A percentile compares a stretch with the other conserved stretches of the same genome.
Evolutionary conservation across 1,140 invertebrate genomes (phyloP).

Genomic region (Neotoxoptera formosana): DNA sequence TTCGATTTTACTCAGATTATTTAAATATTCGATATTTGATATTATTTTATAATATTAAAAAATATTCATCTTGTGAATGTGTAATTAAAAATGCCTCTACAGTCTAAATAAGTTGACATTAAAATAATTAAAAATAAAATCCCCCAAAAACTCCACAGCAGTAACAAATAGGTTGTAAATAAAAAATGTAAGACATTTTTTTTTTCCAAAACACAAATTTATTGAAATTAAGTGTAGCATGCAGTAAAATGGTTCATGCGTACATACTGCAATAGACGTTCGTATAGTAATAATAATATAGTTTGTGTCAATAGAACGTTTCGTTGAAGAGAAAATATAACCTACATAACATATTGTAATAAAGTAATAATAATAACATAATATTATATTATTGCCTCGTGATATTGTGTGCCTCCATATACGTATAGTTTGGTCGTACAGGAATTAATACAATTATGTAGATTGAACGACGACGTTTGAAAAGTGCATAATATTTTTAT

Average conservation of each 20-base stretch:
- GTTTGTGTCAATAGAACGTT: not conserved
- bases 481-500: too few species aligned
- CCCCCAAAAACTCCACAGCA: not conserved
- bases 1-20: not conserved
- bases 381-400: too few species aligned
- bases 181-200: not conserved
- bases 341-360: not conserved
- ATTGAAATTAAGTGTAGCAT: not conserved
- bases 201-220: not conserved
- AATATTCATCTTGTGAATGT: too few species aligned
- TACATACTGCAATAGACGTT: not conserved
- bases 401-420: too few species aligned
- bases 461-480: too few species aligned
- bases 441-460: too few species aligned
- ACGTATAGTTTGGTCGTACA: too few species aligned
- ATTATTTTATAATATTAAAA: too few species aligned
- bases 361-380: not conserved
- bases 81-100: not conserved
- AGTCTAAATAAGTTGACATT: not conserved
- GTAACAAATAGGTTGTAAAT: not conserved
- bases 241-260: not conserved
- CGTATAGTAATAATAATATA: not conserved
- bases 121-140: not conserved
- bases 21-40: not conserved
- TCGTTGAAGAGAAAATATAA: not conserved